Percentiles rank a stretch among this genome's conserved stretches.
Evolutionary conservation across 2,888 invertebrate genomes (phyloP).

Genomic region (Sarcophaga subvicina): DNA sequence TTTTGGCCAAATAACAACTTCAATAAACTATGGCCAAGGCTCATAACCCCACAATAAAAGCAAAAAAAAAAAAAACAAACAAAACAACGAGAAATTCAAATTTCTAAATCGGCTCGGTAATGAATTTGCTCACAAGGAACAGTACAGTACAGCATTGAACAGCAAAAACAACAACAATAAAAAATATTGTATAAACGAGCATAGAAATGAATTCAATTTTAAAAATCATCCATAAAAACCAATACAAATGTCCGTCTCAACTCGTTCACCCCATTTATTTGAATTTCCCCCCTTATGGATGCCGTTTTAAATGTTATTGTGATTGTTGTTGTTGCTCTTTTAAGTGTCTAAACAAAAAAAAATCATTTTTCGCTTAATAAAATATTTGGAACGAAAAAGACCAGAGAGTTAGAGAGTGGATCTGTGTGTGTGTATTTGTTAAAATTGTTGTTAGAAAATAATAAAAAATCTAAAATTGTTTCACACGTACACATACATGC

Average conservation of each 20-base stretch:
- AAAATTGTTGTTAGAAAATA: slow-evolving; percentile 57
- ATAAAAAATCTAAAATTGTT: slow-evolving; percentile 48
- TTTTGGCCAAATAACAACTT: slow-evolving; percentile 27
- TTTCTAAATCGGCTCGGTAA: slow-evolving; percentile 55
- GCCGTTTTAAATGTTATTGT: neutral
- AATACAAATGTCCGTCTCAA: slow-evolving; percentile 60
- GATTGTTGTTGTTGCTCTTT: neutral
- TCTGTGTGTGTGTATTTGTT: slow-evolving; percentile 33
- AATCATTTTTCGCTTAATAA: slow-evolving; percentile 79
- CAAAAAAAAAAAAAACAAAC: slow-evolving; percentile 3
- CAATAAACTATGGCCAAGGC: slow-evolving; percentile 47
- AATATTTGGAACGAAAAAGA: slow-evolving; percentile 70
- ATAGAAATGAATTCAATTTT: slow-evolving; percentile 52
- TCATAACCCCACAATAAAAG: slow-evolving; percentile 30
- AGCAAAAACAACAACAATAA: slow-evolving; percentile 15
- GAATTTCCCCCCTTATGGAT: neutral
- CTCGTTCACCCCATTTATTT: neutral
- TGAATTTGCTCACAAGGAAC: slow-evolving; percentile 45
- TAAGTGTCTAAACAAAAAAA: slow-evolving; percentile 69
- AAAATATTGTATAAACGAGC: slow-evolving; percentile 9
- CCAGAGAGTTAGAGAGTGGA: neutral
- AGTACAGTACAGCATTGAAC: too few species aligned
- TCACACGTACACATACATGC: slow-evolving; percentile 8
- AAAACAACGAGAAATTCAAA: slow-evolving; percentile 41
- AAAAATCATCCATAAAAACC: slow-evolving; percentile 72